Base-by-base conservation (phyloP, 2,888 invertebrate genomes). In the Brenthis daphne region DNA sequence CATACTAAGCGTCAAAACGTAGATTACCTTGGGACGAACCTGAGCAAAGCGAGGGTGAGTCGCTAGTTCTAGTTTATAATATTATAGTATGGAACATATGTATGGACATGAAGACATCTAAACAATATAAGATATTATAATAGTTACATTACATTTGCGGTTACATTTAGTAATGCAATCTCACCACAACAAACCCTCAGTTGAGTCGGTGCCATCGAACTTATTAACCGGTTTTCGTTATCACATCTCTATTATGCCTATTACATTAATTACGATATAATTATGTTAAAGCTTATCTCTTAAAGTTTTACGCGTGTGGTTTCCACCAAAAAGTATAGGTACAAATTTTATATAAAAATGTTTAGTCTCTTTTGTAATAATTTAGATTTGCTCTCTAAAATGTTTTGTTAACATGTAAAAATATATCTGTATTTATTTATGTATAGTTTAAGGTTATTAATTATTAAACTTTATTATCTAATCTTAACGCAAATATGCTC, bases 181-280 rank as follows among this genome's bases (percentile, higher is more conserved):
- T 76, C 69, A 75, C 79, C 74, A 76, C 77, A 77, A 74, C 69
- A 73, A 75, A 76, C 74, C 76, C 72, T 76, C 77, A 75, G 76
- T 74, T 72, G 74, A 76, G 73, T 69, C 74, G 72, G 61, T 77
- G 86, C 84, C 87, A 85, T 84, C 81, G 86, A 86, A 85, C 87
- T 76, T 76, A 75, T 77, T 78, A 80, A 83, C 83, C 81, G 79
- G 85, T 85, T 84, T 69, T 29, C 29, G 48, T 60, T 60, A 48
- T 58, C 20, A 14, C 29, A 55, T 66, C 66, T 55, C 60, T 24
- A 14, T 58, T 58, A 20, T 14, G 47, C 54, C 43, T 54, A 8
- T 16, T 24, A 24, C 33, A 50, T 65, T 65, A 51, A 65, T 65
- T 56, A 24, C 4, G 8, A 43, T 43, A 43, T 8, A 8, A 43